A percentile compares a stretch with the other conserved stretches of the same genome.
phyloP scores from a whole-genome alignment of 1,140 invertebrate genomes.

The Trachymyrmex septentrionalis region DNA sequence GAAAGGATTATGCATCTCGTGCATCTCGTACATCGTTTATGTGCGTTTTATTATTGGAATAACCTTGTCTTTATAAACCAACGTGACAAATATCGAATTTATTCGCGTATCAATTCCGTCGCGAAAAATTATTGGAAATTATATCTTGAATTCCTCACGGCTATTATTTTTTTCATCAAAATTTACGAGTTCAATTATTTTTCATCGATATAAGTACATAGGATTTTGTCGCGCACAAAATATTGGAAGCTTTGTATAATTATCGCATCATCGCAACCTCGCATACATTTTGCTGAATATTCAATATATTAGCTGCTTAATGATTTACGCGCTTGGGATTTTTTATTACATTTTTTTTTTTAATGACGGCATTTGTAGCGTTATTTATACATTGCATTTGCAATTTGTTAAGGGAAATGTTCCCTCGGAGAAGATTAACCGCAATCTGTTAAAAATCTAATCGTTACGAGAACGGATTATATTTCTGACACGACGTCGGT shows the following conservation, averaged over 20 bases:
- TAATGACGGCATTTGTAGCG: neutral
- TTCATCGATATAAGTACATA: neutral
- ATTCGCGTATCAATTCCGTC: neutral
- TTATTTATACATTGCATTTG: neutral
- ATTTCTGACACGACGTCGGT: constrained; percentile 20
- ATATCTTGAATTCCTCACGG: constrained; percentile 14
- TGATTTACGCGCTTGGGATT: neutral
- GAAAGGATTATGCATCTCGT: constrained; percentile 48
- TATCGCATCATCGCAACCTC: neutral
- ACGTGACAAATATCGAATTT: constrained; percentile 49
- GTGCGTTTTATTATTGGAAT: constrained; percentile 29
- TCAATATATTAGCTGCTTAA: constrained; percentile 9
- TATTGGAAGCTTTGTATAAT: neutral
- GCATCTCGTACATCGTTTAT: constrained; percentile 26
- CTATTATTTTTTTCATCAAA: constrained; percentile 7
- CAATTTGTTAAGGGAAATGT: constrained; percentile 8
- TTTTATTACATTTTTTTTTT: neutral
- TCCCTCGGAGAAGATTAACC: neutral
- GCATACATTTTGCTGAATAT: neutral
- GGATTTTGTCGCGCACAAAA: neutral
- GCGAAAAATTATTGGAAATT: constrained; percentile 46
- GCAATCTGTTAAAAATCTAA: constrained; percentile 16
- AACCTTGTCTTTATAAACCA: constrained; percentile 17
- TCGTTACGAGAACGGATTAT: constrained; percentile 3
- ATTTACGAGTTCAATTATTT: constrained; percentile 19